Evolutionary conservation across 2,888 invertebrate genomes (phyloP).

Genomic region (Anaspis maculata): DNA sequence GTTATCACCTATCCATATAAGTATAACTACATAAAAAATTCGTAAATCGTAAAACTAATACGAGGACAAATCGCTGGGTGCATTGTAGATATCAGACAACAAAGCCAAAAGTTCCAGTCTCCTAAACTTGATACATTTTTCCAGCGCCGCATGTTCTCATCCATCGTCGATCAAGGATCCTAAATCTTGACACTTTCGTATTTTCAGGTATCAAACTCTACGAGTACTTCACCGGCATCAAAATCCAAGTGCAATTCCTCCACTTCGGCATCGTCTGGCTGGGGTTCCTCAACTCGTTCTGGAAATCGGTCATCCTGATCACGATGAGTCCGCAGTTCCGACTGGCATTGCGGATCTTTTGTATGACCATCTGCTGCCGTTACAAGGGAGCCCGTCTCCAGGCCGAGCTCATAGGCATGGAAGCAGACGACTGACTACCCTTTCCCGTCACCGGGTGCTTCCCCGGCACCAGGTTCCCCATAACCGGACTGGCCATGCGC

Average conservation of each 20-base stretch:
- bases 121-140: no score
- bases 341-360: constrained; percentile 77
- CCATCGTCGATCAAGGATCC: no score
- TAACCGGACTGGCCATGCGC: constrained; percentile 36
- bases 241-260: constrained; percentile 65
- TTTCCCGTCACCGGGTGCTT: constrained; percentile 28
- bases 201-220: constrained; percentile 58
- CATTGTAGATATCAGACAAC: no score
- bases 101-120: no score
- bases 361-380: constrained; percentile 82
- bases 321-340: constrained; percentile 90
- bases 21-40: no score
- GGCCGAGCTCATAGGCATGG: constrained; percentile 78
- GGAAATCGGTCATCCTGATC: constrained; percentile 88
- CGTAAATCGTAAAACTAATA: no score
- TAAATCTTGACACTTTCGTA: no score
- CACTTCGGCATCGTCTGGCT: constrained; percentile 93
- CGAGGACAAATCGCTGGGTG: no score
- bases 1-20: no score
- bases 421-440: constrained; percentile 69
- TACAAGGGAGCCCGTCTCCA: constrained; percentile 76
- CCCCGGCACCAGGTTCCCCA: constrained; percentile 27
- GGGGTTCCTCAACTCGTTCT: constrained; percentile 89
- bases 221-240: constrained; percentile 54
- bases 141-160: no score